Evolutionary conservation across 2,888 invertebrate species (phyloP), one percentile per base, ranked within the genome.

Genomic region (Homarus gammarus): DNA sequence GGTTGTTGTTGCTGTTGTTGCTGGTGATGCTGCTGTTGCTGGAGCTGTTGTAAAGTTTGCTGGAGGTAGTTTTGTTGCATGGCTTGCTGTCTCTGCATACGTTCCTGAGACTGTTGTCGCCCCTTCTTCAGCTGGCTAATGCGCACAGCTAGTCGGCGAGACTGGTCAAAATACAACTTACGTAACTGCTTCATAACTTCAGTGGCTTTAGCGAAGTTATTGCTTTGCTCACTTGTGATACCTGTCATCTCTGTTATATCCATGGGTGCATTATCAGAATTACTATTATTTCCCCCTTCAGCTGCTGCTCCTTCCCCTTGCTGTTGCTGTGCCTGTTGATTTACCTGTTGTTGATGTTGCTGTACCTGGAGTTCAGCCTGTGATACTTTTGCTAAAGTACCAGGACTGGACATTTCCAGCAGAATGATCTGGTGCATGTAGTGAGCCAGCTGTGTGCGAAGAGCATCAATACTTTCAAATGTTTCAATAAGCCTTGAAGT

Each of bases 111-210:
- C 68, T 89, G 90, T 79, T 92, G 92, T 10, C 92, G 83, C 31
- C 92, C 92, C 61, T 92, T 92, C 77, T 92, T 92, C 40, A 92
- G 84, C 84, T 92, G 92, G 61, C 92, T 92, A 72, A 92, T 92
- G 36, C 92, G 86, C 40, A 92, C 92, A 33, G 92, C 92, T 56
- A 92, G 81, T 36, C 92, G 90, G 36, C 92, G 86, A 15, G 92
- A 92, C 89, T 92, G 92, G 51, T 92, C 92, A 81, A 92, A 92
- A 77, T 92, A 92, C 40, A 92, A 77, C 72, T 92, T 92, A 33
- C 92, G 61, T n/a, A 92, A 82, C 56, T 92, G 92, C 78, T 91
- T 92, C 92, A 92, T 92, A 22, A 91, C 92, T 51, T 92, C 92
- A 10, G 90, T 92, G 79, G 92, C 92, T 61, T 89, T 85, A n/a